Evolutionary conservation across 2,888 invertebrate genomes (phyloP).

Genomic region (Habrosyne pyritoides): DNA sequence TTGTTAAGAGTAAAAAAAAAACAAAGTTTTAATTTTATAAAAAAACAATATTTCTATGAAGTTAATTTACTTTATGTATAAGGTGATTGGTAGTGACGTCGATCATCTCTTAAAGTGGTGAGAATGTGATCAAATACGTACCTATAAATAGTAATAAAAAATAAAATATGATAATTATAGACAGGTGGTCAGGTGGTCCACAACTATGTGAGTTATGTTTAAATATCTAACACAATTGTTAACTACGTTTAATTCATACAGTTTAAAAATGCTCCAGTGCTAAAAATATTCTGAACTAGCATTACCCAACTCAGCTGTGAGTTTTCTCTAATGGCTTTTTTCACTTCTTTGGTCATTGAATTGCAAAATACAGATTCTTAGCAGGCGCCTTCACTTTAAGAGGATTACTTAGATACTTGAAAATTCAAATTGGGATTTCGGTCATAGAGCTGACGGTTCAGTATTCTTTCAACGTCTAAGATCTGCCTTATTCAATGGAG

Average conservation of each 20-base stretch:
- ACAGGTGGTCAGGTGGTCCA: too few relatives aligned
- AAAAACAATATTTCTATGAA: too few relatives aligned
- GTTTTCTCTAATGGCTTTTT: slow-evolving; percentile 1
- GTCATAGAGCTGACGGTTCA: slow-evolving; percentile 1
- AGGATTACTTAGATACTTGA: slow-evolving; percentile 3
- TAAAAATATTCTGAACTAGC: background rate
- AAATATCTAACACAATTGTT: too few relatives aligned
- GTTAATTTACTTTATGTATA: too few relatives aligned
- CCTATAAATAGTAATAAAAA: too few relatives aligned
- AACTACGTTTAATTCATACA: background rate
- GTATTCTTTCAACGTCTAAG: background rate
- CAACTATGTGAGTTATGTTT: too few relatives aligned
- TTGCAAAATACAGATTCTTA: slow-evolving; percentile 1
- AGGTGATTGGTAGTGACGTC: too few relatives aligned
- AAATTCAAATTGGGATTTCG: background rate
- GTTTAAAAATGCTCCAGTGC: background rate
- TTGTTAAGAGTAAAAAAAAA: too few relatives aligned
- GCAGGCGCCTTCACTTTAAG: slow-evolving; percentile 1
- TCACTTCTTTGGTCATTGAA: slow-evolving; percentile 4
- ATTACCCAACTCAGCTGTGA: background rate
- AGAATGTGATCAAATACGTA: too few relatives aligned
- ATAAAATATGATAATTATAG: too few relatives aligned
- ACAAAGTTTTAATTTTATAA: too few relatives aligned
- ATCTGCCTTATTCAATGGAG: background rate
- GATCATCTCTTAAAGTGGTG: too few relatives aligned